Conservation (phyloP, 2,888 invertebrate species). For the Aphodius granarius region DNA sequence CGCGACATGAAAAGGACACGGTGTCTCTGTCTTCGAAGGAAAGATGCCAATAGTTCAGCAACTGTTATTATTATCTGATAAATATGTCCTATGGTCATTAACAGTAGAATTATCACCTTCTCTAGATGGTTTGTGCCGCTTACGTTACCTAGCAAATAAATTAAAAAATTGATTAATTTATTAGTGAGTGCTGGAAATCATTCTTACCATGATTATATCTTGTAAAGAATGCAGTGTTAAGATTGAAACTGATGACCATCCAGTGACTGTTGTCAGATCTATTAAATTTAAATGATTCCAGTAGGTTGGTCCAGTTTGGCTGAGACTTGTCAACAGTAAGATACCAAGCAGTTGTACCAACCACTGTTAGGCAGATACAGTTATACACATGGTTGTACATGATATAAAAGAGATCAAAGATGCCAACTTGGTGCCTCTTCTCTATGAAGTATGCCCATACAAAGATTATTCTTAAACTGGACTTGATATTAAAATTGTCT, state of each 20-base stretch:
- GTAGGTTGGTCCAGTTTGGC: constrained; percentile 11
- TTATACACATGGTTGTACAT: constrained; percentile 14
- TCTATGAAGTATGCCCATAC: constrained; percentile 10
- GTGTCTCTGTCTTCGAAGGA: constrained; percentile 19
- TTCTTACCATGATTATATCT: background rate
- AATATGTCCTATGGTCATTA: constrained; percentile 15
- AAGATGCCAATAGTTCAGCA: constrained; percentile 18
- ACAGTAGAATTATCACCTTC: constrained; percentile 9
- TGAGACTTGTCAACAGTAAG: background rate
- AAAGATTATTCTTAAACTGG: constrained; percentile 13
- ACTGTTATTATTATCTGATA: constrained; percentile 19
- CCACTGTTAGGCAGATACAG: background rate
- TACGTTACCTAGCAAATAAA: constrained; percentile 14
- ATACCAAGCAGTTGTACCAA: constrained; percentile 10
- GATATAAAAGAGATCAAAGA: constrained; percentile 5
- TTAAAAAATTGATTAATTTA: background rate
- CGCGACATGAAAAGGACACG: constrained; percentile 17
- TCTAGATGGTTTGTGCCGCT: constrained; percentile 6
- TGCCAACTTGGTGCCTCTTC: constrained; percentile 19
- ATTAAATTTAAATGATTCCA: constrained; percentile 1
- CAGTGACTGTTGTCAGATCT: background rate
- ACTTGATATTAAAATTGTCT: constrained; percentile 4
- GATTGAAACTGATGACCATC: constrained; percentile 7
- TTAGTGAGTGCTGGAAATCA: background rate
- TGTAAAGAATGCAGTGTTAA: constrained; percentile 14